Evolutionary conservation across 2,113 vertebrate genomes (phyloP), one percentile per base, ranked within the genome.

Genomic region (Columbina picui): DNA sequence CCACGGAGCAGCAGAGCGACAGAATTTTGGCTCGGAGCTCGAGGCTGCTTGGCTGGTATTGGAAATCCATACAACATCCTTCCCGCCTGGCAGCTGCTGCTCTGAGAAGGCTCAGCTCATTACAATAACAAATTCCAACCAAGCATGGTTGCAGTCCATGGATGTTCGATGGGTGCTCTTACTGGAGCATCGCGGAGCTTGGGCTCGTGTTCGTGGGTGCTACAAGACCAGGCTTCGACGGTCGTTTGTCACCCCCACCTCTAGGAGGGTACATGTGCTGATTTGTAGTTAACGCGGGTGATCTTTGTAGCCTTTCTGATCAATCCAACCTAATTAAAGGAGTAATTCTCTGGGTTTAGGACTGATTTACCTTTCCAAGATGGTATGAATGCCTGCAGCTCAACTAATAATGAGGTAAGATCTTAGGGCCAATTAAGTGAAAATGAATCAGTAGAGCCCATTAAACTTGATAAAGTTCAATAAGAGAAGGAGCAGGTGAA

Each of bases 41-140:
- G 68, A 94, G 92, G 63, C 83, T 87, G 64, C 96, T 96, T 97
- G 96, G 94, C 94, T 97, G 87, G 38, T 96, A 97, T 95, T 89
- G 96, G 95, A 97, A 97, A 97, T 97, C 96, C 81, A 97, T 96
- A 92, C 69, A 88, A 84, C 91, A 95, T 86, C 92, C 87, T 94
- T 91, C 75, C 90, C 91, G 94, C 85, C 81, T 92, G 95, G 89
- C 96, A 94, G 90, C 90, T 97, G 95, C 92, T 97, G 52, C 86
- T 91, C 96, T 96, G 91, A 91, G 82, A 92, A 87, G 93, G 96
- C 95, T 97, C 80, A 76, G 91, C 93, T 95, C 92, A 93, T 96
- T 95, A 95, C 81, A 96, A 82, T 95, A 97, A 96, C 94, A 95
- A 75, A 85, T 94, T 86, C 57, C 68, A 84, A 6, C 69, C 34